Percentiles rank a stretch among this genome's conserved stretches.
Evolutionary conservation across 2,113 vertebrate species (phyloP).

Genomic region (Varanus salvator): DNA sequence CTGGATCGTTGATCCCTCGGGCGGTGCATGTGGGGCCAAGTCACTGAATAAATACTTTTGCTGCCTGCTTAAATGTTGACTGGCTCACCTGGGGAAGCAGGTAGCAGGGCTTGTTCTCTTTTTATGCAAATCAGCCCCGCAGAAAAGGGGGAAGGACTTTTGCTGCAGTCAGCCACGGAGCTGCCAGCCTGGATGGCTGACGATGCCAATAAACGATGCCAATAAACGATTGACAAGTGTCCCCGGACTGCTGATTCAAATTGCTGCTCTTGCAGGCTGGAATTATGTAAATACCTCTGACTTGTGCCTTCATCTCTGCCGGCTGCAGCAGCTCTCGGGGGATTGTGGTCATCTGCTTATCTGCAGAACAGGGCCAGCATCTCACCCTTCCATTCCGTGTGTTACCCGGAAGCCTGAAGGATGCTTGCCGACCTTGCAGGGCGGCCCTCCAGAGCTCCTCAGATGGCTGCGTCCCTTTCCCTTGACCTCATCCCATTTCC

Average conservation of each 20-base stretch:
- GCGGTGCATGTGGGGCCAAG: not conserved
- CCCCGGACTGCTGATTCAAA: not conserved
- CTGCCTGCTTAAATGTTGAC: not conserved
- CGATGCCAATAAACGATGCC: not conserved
- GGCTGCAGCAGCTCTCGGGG: conserved; percentile 6
- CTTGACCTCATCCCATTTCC: no score
- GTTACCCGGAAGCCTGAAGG: rapidly evolving
- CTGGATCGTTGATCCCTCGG: conserved; percentile 1
- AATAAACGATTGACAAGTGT: not conserved
- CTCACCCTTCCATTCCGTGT: not conserved
- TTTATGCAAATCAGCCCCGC: not conserved
- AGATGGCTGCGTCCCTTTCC: no score
- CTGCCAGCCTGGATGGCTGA: not conserved
- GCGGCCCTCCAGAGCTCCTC: no score
- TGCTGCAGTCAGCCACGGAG: not conserved
- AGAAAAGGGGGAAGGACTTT: not conserved
- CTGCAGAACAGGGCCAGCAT: not conserved
- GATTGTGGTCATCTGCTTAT: conserved; percentile 64
- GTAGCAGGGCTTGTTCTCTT: rapidly evolving
- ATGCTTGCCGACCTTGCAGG: not conserved
- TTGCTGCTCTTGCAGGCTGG: not conserved
- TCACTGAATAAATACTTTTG: not conserved
- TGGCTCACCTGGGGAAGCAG: not conserved
- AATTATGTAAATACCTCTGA: rapidly evolving
- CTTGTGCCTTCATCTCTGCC: not conserved